These are phyloP conservation scores for Formica exsecta DNA, from an alignment of 1,140 invertebrate species.

Conservation along the genomic window DNA sequence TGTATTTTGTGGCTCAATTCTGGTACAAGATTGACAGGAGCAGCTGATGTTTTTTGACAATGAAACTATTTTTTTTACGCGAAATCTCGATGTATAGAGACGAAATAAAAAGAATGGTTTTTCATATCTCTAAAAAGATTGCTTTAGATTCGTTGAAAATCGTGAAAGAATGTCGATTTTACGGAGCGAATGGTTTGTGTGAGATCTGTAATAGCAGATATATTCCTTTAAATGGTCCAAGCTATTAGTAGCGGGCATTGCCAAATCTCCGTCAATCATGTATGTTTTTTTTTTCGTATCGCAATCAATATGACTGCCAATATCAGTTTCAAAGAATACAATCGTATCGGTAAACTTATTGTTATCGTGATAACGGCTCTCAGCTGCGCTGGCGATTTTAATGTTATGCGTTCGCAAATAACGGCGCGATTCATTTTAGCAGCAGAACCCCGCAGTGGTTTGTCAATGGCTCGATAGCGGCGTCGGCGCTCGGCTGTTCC, in stretches of 20 bases:
- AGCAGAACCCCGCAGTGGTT: constrained; percentile 72
- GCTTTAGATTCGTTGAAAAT: neutral
- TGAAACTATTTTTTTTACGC: neutral
- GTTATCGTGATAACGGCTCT: constrained; percentile 71
- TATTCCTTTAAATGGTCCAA: constrained; percentile 30
- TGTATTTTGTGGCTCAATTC: neutral
- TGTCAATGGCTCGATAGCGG: constrained; percentile 78
- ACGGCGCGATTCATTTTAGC: constrained; percentile 79
- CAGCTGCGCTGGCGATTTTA: constrained; percentile 58
- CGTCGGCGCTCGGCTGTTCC: constrained; percentile 75
- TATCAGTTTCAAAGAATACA: constrained; percentile 53
- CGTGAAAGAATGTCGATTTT: neutral
- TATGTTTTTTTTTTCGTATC: constrained; percentile 38
- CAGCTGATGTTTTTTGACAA: constrained; percentile 7
- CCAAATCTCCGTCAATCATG: constrained; percentile 55
- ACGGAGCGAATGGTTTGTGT: neutral
- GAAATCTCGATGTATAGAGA: neutral
- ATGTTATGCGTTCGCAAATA: constrained; percentile 78
- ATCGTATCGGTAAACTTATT: constrained; percentile 73
- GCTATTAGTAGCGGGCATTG: constrained; percentile 41
- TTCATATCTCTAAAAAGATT: neutral
- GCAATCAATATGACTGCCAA: constrained; percentile 34
- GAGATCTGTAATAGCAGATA: constrained; percentile 8
- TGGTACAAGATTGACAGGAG: neutral
- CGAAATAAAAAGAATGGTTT: constrained; percentile 2